phyloP scores from a whole-genome alignment of 2,113 vertebrate genomes.

The Catharus bicknelli region DNA sequence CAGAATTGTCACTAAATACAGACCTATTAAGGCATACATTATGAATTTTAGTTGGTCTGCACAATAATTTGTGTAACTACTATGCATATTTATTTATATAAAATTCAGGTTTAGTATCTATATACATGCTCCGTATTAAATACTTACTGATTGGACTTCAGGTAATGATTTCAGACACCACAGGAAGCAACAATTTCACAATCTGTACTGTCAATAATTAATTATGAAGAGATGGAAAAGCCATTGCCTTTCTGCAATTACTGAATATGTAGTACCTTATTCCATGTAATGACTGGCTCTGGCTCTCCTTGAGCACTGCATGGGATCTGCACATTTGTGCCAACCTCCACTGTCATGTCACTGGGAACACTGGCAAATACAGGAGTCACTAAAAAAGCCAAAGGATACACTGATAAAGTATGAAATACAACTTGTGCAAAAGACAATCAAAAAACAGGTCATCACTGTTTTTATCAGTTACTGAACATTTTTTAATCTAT shows the following conservation, averaged over 20 bases:
- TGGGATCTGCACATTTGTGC: conserved; percentile 90
- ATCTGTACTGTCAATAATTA: not conserved
- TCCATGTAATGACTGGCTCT: conserved; percentile 93
- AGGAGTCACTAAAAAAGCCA: conserved; percentile 85
- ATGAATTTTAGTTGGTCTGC: not conserved
- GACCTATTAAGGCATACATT: not conserved
- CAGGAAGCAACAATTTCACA: not conserved
- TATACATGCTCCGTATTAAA: not conserved
- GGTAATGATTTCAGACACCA: not conserved
- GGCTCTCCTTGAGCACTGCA: conserved; percentile 96
- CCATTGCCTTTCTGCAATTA: not conserved
- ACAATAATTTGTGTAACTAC: not conserved
- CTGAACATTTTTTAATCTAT: not conserved
- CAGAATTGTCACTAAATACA: not conserved
- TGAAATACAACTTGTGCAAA: not conserved
- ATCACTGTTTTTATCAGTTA: not conserved
- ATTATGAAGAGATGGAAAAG: not conserved
- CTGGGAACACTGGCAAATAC: conserved; percentile 92
- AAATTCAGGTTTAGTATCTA: not conserved
- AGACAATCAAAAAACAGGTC: rapidly evolving
- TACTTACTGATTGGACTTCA: not conserved
- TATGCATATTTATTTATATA: not conserved
- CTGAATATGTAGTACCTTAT: conserved; percentile 84
- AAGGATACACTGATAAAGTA: not conserved
- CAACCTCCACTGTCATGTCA: conserved; percentile 93